Percentiles rank a stretch among this genome's conserved stretches.
Evolutionary conservation across 2,888 invertebrate species (phyloP).

Genomic region (Xiphydria camelus): DNA sequence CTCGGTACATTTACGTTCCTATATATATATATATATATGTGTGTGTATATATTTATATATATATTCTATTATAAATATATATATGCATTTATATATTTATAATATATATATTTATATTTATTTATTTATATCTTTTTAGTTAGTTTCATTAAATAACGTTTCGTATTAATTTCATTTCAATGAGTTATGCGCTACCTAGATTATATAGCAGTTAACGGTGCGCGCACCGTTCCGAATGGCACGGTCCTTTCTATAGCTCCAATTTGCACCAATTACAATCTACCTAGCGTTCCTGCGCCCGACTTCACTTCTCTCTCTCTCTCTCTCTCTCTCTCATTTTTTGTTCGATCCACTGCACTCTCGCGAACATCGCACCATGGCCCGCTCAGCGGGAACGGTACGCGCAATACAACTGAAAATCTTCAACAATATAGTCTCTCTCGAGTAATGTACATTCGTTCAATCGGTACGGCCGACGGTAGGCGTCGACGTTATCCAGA

Average conservation of each 20-base stretch:
- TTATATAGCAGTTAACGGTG: conserved; percentile 1
- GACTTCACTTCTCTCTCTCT: too few relatives aligned
- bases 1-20: too few relatives aligned
- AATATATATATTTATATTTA: too few relatives aligned
- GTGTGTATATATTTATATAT: not conserved
- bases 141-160: conserved; percentile 1
- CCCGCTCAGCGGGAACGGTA: too few relatives aligned
- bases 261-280: too few relatives aligned
- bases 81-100: conserved; percentile 1
- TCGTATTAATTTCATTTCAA: conserved; percentile 2
- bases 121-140: conserved; percentile 2
- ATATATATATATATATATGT: conserved; percentile 16
- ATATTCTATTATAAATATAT: conserved; percentile 13
- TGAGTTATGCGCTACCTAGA: not conserved
- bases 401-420: too few relatives aligned
- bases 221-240: not conserved
- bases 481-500: too few relatives aligned
- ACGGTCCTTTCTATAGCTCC: too few relatives aligned
- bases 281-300: too few relatives aligned
- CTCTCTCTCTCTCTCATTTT: too few relatives aligned
- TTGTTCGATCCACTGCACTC: too few relatives aligned
- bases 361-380: too few relatives aligned
- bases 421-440: conserved; percentile 2
- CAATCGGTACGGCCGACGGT: conserved; percentile 1
- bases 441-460: not conserved